These are phyloP conservation scores for Bradypodion pumilum DNA, from an alignment of 2,797 vertebrate species.

Conservation along the genomic window DNA sequence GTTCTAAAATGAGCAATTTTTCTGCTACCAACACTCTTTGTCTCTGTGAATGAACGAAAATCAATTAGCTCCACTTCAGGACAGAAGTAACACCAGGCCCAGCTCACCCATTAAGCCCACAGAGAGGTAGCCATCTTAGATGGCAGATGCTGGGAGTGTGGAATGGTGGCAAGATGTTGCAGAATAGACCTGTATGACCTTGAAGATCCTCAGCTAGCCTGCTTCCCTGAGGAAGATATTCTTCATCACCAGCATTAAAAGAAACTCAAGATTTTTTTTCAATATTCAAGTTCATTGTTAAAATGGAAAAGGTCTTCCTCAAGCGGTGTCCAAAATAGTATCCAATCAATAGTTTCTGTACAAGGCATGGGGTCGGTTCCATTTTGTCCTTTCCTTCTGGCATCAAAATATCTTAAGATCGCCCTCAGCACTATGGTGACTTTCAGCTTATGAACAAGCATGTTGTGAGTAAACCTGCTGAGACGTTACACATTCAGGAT, in stretches of 20 bases:
- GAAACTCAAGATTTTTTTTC: neutral
- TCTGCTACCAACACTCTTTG: neutral
- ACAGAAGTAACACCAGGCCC: no score
- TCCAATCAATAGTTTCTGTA: neutral
- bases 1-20: neutral
- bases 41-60: neutral
- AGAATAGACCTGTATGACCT: neutral
- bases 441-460: neutral
- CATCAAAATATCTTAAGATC: neutral
- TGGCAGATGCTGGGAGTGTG: neutral
- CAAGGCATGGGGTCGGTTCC: neutral
- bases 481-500: conserved; percentile 16
- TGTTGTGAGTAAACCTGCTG: no score
- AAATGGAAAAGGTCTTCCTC: neutral
- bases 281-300: no score
- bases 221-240: neutral
- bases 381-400: neutral
- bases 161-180: neutral
- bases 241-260: neutral
- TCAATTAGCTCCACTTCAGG: neutral
- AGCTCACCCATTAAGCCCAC: neutral
- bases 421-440: neutral
- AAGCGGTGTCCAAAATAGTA: neutral
- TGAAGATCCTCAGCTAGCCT: neutral
- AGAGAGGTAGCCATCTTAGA: neutral